These are phyloP conservation scores for Noctua fimbriata DNA, from an alignment of 2,888 invertebrate species.

Conservation along the genomic window DNA sequence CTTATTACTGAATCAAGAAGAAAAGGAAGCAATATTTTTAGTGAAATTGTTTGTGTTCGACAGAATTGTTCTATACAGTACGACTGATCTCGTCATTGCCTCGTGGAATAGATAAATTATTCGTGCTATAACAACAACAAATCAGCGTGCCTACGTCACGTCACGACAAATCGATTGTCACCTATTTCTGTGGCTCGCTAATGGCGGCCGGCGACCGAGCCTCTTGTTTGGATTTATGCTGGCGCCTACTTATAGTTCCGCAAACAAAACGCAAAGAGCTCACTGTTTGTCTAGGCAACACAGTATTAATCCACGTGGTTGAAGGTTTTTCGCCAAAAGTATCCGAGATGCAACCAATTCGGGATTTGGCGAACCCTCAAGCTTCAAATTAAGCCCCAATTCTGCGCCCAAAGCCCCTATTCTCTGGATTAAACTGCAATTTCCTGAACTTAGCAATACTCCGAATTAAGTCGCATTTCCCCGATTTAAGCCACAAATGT, in stretches of 20 bases:
- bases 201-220: conserved; percentile 61
- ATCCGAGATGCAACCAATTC: conserved; percentile 42
- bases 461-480: conserved; percentile 45
- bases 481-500: conserved; percentile 52
- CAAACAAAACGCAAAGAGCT: conserved; percentile 19
- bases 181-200: conserved; percentile 67
- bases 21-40: not conserved
- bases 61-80: not conserved
- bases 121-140: conserved; percentile 39
- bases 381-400: conserved; percentile 39
- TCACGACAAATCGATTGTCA: conserved; percentile 68
- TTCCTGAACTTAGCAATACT: conserved; percentile 47
- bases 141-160: conserved; percentile 50
- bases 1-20: not conserved
- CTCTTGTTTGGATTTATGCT: conserved; percentile 64
- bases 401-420: conserved; percentile 25
- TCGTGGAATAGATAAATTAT: conserved; percentile 22
- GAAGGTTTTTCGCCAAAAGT: not conserved
- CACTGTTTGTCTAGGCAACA: conserved; percentile 12
- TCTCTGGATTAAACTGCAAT: conserved; percentile 58
- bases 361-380: conserved; percentile 27
- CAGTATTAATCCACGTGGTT: not conserved
- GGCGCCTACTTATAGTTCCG: conserved; percentile 28
- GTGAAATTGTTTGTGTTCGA: not conserved
- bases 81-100: conserved; percentile 7